phyloP scores from a whole-genome alignment of 2,113 vertebrate genomes.

The Stigmatopora argus region DNA sequence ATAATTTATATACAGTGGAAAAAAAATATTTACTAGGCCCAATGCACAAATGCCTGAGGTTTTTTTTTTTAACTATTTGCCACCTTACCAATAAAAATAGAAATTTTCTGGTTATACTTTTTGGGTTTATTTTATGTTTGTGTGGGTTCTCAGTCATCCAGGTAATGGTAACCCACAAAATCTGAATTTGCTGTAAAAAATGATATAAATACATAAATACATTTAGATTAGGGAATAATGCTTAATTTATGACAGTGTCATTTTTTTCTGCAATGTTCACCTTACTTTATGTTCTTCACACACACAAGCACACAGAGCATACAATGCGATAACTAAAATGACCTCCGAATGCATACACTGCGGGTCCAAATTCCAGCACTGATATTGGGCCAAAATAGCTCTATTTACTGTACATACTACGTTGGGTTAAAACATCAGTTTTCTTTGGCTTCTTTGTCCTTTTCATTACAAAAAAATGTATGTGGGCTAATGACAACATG shows the following conservation, averaged over 20 bases:
- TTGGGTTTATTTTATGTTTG: too few species aligned
- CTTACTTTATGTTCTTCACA: conserved; percentile 21
- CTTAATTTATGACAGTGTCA: conserved; percentile 21
- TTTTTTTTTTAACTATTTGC: conserved; percentile 39
- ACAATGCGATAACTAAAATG: conserved; percentile 5
- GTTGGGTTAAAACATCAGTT: neutral
- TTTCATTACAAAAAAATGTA: neutral
- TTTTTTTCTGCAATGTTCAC: conserved; percentile 48
- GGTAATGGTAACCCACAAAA: too few species aligned
- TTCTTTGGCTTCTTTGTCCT: neutral
- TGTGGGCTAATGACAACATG: neutral
- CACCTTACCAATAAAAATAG: too few species aligned
- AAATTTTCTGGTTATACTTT: too few species aligned
- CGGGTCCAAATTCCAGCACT: conserved; percentile 20
- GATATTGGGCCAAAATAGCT: neutral
- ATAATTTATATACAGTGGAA: neutral
- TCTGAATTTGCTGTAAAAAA: too few species aligned
- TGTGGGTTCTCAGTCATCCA: too few species aligned
- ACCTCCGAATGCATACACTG: conserved; percentile 17
- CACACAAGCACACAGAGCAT: conserved; percentile 27
- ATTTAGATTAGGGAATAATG: too few species aligned
- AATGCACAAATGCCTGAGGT: conserved; percentile 48
- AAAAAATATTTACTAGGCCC: too few species aligned
- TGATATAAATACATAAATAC: too few species aligned
- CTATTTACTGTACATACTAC: neutral